These are phyloP conservation scores for Ibidorhyncha struthersii DNA, from an alignment of 2,113 vertebrate genomes.

Conservation along the genomic window DNA sequence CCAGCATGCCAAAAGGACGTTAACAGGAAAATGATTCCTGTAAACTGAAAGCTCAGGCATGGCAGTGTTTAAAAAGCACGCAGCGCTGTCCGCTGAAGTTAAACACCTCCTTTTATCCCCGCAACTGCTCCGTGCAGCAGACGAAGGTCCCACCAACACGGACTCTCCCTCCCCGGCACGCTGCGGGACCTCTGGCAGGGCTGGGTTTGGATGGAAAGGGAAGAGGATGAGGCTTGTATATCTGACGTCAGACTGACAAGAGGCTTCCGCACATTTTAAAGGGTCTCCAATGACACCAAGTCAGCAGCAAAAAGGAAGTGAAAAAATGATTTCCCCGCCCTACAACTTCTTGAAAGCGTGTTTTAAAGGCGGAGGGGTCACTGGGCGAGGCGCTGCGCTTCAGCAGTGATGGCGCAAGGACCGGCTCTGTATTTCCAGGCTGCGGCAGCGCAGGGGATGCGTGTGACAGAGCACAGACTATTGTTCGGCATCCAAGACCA, in stretches of 20 bases:
- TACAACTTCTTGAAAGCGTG: neutral
- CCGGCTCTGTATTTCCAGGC: neutral
- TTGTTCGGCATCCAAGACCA: neutral
- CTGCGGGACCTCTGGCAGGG: neutral
- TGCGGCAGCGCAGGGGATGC: neutral
- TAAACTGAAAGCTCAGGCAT: neutral
- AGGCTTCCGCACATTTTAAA: fast-evolving
- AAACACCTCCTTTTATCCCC: neutral
- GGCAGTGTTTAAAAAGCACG: neutral
- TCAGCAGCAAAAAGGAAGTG: neutral
- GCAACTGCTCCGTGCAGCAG: fast-evolving
- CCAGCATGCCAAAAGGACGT: neutral
- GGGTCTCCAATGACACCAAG: neutral
- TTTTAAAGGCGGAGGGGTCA: neutral
- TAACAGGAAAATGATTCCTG: neutral
- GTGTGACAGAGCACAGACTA: neutral
- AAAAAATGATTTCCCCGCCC: neutral
- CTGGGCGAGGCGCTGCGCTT: neutral
- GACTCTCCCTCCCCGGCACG: neutral
- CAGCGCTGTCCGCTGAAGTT: neutral
- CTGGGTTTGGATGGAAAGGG: neutral
- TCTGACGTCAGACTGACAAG: fast-evolving
- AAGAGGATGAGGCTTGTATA: fast-evolving
- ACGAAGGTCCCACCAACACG: neutral
- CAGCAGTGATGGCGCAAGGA: neutral